Conservation (phyloP, 1,140 invertebrate species). For the Muscidifurax raptorellus region DNA sequence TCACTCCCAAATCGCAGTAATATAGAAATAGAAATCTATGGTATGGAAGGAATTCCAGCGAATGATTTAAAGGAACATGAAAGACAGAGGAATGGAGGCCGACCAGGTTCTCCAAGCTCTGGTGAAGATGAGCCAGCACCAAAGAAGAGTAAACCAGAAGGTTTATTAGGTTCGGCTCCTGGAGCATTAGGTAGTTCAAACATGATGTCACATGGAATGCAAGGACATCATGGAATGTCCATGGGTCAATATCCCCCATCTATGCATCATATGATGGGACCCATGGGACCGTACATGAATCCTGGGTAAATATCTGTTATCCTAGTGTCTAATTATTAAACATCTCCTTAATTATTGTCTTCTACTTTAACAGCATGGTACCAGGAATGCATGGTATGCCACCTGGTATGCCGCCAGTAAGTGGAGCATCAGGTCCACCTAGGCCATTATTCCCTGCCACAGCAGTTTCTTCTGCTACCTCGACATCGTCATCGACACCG, state of each 20-base stretch:
- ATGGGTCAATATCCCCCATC: constrained; percentile 77
- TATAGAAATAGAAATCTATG: constrained; percentile 99
- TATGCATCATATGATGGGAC: constrained; percentile 83
- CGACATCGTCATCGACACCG: constrained; percentile 76
- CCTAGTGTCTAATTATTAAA: constrained; percentile 29
- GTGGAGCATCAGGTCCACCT: constrained; percentile 78
- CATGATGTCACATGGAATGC: constrained; percentile 78
- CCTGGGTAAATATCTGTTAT: constrained; percentile 77
- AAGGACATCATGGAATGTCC: constrained; percentile 75
- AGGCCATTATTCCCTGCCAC: constrained; percentile 86
- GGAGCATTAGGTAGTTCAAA: constrained; percentile 73
- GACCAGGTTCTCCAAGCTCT: constrained; percentile 76
- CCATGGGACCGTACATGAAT: constrained; percentile 84
- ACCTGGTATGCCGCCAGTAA: constrained; percentile 76
- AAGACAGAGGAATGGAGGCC: constrained; percentile 83
- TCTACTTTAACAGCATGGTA: constrained; percentile 71
- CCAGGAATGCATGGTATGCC: constrained; percentile 77
- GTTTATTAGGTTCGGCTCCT: constrained; percentile 76
- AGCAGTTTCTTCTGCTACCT: constrained; percentile 79
- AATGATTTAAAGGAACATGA: constrained; percentile 97
- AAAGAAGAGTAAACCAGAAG: constrained; percentile 83
- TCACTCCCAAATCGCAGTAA: constrained; percentile 97
- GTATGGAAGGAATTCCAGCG: constrained; percentile 99
- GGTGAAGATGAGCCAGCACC: constrained; percentile 87
- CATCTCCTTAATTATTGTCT: constrained; percentile 36